These are phyloP conservation scores for Aradophagus sp. DNA, from an alignment of 1,140 invertebrate species.

Conservation along the genomic window DNA sequence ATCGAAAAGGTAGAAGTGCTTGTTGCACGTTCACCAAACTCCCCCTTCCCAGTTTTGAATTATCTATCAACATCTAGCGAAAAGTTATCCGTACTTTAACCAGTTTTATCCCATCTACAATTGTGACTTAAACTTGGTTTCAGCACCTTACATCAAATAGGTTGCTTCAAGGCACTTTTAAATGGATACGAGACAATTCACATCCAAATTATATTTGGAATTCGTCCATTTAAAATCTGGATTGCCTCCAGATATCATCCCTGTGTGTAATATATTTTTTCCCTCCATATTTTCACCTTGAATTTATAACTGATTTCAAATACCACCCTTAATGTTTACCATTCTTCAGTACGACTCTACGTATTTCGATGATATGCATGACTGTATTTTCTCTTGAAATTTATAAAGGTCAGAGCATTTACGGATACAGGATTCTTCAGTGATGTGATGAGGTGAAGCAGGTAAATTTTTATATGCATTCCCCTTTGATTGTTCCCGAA, in stretches of 20 bases:
- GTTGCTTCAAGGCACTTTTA: conserved; percentile 5
- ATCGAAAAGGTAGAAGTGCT: conserved; percentile 91
- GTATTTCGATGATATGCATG: conserved; percentile 26
- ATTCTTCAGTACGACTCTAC: conserved; percentile 18
- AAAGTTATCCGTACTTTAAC: conserved; percentile 14
- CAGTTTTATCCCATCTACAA: conserved; percentile 1
- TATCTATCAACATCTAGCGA: neutral
- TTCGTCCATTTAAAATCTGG: conserved; percentile 24
- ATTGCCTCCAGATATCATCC: conserved; percentile 17
- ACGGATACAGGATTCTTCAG: conserved; percentile 6
- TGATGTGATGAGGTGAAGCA: conserved; percentile 15
- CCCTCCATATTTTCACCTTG: conserved; percentile 8
- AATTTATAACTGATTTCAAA: conserved; percentile 17
- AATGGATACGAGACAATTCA: conserved; percentile 20
- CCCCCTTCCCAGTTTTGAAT: conserved; percentile 11
- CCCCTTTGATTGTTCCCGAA: conserved; percentile 2
- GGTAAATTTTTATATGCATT: conserved; percentile 38
- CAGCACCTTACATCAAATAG: conserved; percentile 11
- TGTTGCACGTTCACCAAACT: conserved; percentile 21
- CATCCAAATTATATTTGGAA: conserved; percentile 24
- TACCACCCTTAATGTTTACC: neutral
- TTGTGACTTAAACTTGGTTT: conserved; percentile 23
- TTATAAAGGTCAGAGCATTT: conserved; percentile 24
- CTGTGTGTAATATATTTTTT: conserved; percentile 13
- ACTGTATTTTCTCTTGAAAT: conserved; percentile 13